Percentiles rank a stretch among this genome's conserved stretches.
phyloP scores from a whole-genome alignment of 2,113 vertebrate genomes.

The Crotalus horridus region DNA sequence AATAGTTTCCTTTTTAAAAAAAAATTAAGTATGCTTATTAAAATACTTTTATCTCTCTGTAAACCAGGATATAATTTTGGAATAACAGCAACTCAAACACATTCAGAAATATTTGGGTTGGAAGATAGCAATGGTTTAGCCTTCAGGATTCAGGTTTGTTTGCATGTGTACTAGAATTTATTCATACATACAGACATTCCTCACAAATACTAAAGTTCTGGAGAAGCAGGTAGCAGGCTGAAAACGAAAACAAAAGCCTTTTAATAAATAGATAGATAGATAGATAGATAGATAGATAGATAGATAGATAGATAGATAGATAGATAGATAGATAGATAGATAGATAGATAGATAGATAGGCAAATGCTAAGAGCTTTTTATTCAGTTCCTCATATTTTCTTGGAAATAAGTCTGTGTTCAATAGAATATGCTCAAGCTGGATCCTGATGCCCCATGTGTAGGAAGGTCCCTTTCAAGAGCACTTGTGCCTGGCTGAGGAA shows the following conservation, averaged over 20 bases:
- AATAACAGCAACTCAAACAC: background rate
- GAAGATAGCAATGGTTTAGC: background rate
- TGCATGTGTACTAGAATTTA: background rate
- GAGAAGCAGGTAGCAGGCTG: background rate
- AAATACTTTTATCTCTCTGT: conserved; percentile 1
- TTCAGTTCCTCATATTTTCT: background rate
- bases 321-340: too few species aligned
- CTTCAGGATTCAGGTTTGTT: background rate
- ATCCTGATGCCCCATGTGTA: too few species aligned
- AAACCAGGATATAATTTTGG: background rate
- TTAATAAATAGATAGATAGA: background rate
- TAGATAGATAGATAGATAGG: too few species aligned
- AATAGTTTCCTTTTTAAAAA: background rate
- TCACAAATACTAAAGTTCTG: background rate
- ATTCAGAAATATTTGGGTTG: background rate
- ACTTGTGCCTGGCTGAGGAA: too few species aligned
- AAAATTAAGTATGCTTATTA: background rate
- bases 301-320: too few species aligned
- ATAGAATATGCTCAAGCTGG: background rate
- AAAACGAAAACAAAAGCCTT: background rate
- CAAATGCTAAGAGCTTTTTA: background rate
- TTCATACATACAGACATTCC: background rate
- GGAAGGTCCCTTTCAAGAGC: too few species aligned
- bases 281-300: too few species aligned
- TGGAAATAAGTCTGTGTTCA: background rate